Conservation (phyloP, 2,888 invertebrate species). For the Lithophane semibrunnea region DNA sequence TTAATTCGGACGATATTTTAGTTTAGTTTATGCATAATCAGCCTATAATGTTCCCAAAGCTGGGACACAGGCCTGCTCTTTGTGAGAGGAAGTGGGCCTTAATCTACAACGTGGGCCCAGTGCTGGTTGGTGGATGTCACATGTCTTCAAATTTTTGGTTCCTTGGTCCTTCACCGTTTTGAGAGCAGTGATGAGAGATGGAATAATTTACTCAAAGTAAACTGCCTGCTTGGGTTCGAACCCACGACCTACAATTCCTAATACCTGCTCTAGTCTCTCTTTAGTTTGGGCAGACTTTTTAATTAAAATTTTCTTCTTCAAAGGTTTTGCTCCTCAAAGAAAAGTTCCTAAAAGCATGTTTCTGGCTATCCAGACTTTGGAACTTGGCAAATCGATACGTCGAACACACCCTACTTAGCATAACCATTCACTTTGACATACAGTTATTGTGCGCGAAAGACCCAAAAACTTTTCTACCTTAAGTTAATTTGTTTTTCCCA, state of each 20-base stretch:
- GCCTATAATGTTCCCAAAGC: too few species aligned
- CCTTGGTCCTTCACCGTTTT: too few species aligned
- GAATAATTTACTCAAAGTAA: too few species aligned
- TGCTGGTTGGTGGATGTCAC: too few species aligned
- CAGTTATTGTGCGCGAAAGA: conserved; percentile 62
- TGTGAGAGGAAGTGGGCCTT: too few species aligned
- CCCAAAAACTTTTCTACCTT: conserved; percentile 64
- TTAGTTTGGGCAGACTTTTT: neutral
- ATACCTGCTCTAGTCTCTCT: too few species aligned
- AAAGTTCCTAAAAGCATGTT: conserved; percentile 20
- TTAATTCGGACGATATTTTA: neutral
- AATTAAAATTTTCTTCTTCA: neutral
- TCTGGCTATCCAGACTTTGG: conserved; percentile 16
- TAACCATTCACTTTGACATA: conserved; percentile 65
- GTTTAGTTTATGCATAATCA: neutral
- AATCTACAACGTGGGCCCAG: too few species aligned
- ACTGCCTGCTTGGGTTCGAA: too few species aligned
- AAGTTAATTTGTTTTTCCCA: conserved; percentile 69
- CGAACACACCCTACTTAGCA: conserved; percentile 63
- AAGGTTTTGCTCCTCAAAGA: neutral
- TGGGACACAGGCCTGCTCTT: too few species aligned
- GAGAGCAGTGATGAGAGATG: too few species aligned
- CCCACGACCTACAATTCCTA: too few species aligned
- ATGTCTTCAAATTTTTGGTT: too few species aligned
- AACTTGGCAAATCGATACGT: conserved; percentile 56